phyloP scores from a whole-genome alignment of 2,888 invertebrate species.

The Parnassius mnemosyne region DNA sequence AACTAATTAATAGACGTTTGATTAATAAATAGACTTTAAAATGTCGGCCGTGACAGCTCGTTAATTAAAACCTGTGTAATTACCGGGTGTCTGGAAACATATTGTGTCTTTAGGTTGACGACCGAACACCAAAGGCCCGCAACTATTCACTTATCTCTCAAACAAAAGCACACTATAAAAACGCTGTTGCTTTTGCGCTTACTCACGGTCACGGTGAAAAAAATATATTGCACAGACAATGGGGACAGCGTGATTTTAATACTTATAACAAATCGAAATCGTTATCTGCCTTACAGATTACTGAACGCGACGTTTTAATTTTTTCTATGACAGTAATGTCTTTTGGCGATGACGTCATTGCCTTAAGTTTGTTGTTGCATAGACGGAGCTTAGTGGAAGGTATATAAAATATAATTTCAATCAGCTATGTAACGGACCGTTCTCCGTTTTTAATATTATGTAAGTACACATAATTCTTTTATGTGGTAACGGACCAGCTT shows the following conservation, averaged over 20 bases:
- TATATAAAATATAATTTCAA: too few relatives aligned
- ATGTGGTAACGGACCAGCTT: too few relatives aligned
- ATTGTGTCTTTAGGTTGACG: constrained; percentile 50
- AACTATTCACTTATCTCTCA: constrained; percentile 72
- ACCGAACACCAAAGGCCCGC: constrained; percentile 56
- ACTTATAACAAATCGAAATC: constrained; percentile 49
- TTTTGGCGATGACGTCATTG: constrained; percentile 9
- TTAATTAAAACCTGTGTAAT: constrained; percentile 63
- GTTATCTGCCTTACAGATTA: constrained; percentile 35
- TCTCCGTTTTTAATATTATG: too few relatives aligned
- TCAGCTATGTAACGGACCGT: too few relatives aligned
- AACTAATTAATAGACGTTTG: too few relatives aligned
- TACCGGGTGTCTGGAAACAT: constrained; percentile 40
- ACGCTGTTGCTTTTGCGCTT: constrained; percentile 57
- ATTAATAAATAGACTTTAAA: too few relatives aligned
- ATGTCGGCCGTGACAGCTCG: constrained; percentile 49
- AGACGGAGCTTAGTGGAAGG: too few relatives aligned
- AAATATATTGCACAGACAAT: constrained; percentile 58
- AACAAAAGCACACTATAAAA: constrained; percentile 60
- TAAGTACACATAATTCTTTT: too few relatives aligned
- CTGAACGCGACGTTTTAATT: constrained; percentile 21
- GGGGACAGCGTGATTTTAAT: constrained; percentile 64
- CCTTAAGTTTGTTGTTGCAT: not conserved
- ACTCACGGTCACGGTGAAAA: constrained; percentile 50
- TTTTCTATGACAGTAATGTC: constrained; percentile 10